Evolutionary conservation across 2,113 vertebrate genomes (phyloP), one percentile per base, ranked within the genome.

Genomic region (Oxygymnocypris stewartii): DNA sequence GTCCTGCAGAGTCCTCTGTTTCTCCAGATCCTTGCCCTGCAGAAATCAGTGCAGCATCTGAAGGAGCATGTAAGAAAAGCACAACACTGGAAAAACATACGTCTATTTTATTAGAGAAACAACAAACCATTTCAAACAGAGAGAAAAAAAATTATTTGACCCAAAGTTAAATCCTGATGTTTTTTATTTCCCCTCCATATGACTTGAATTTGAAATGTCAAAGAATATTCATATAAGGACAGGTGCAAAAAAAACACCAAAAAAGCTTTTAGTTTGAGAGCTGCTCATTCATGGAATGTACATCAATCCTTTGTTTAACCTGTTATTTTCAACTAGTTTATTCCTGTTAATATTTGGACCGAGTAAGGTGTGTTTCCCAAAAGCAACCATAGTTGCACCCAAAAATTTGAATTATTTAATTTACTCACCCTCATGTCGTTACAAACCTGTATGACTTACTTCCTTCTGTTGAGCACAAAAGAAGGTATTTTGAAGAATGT

Each of bases 1-100:
- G 96, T 99, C 75, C 94, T 99, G 28, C 97, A 99, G 93, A 99
- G 98, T 91, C 97, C 98, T n/a, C 96, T 99, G 82, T 99, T 99
- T 92, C 97, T 96, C 89, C 97, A 99, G 91, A 98, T 99, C 91
- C 94, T 99, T 88, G 96, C 90, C 84, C 92, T 99, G 82, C 98
- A 99, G 94, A 96, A 96, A 91, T 97, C 97, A 0, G 94, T 98
- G 82, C 98, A 99, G 85, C 96, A 97, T 44, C 91, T 97, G 85
- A 96, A 94, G 94, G 97, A 98, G 75, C 97, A 97, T 97, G 98
- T 99, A 94, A 63, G 91, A 1, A 10, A 20, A 54, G 11, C 16
- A 42, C 42, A 78, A 10, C 10, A 67, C 47, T 23, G 65, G 31
- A 5, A 73, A 71, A 71, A 25, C 37, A 40, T 23, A 10, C 20